Evolutionary conservation across 2,113 vertebrate genomes (phyloP).

Genomic region (Andinoacara biseriatus): DNA sequence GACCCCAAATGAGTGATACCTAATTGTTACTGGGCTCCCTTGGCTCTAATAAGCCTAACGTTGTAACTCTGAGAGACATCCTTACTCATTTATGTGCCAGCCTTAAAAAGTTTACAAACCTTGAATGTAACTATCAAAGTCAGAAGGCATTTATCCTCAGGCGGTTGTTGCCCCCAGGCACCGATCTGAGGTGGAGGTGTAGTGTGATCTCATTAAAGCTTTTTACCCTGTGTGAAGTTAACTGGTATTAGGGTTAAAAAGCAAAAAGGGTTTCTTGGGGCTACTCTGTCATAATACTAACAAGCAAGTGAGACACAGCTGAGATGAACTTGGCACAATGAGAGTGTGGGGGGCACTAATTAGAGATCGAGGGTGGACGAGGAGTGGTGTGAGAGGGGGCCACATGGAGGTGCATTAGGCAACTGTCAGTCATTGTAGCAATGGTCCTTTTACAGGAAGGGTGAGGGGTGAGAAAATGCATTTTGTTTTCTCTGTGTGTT

Average conservation of each 20-base stretch:
- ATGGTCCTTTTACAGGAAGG: slow-evolving; percentile 71
- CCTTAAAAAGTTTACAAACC: slow-evolving; percentile 13
- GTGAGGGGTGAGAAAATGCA: slow-evolving; percentile 71
- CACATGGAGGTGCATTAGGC: slow-evolving; percentile 59
- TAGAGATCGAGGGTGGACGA: slow-evolving; percentile 31
- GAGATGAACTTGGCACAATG: slow-evolving; percentile 24
- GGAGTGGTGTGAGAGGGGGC: slow-evolving; percentile 45
- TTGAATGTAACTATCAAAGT: not conserved
- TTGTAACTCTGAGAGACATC: not conserved
- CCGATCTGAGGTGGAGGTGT: slow-evolving; percentile 15
- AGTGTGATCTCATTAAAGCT: slow-evolving; percentile 17
- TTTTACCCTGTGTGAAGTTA: not conserved
- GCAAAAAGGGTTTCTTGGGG: not conserved
- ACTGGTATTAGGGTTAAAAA: slow-evolving; percentile 16
- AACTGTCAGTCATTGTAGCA: slow-evolving; percentile 80
- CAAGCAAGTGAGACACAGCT: slow-evolving; percentile 3
- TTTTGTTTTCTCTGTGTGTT: slow-evolving; percentile 6
- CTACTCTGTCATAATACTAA: slow-evolving; percentile 15
- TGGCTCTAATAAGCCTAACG: not conserved
- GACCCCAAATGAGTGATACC: not conserved
- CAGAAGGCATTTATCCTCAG: slow-evolving; percentile 22
- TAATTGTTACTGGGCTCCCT: not conserved
- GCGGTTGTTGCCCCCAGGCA: slow-evolving; percentile 32
- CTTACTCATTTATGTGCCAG: slow-evolving; percentile 7
- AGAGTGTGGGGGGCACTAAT: slow-evolving; percentile 28